A percentile compares a stretch with the other conserved stretches of the same genome.
Conservation (phyloP, 2,888 invertebrate genomes). For the Piscicola geometra region DNA sequence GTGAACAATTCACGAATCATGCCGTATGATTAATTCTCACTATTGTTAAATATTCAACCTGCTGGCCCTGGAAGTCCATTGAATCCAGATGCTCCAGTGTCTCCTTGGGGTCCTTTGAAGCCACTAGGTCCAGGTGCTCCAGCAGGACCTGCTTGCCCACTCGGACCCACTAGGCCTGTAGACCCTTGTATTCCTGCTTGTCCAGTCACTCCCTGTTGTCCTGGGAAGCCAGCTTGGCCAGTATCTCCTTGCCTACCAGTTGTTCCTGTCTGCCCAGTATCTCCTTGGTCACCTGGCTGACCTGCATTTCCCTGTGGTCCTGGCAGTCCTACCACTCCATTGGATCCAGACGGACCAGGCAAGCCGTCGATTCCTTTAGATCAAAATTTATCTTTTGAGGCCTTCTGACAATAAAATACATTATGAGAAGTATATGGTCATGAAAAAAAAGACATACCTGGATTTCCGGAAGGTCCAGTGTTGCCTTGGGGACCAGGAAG, state of each 20-base stretch:
- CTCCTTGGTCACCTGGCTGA: slow-evolving; percentile 31
- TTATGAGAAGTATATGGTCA: no score
- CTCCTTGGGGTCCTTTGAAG: slow-evolving; percentile 33
- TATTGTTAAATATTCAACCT: neutral
- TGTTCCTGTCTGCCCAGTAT: slow-evolving; percentile 32
- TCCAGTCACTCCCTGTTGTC: neutral
- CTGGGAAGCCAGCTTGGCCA: slow-evolving; percentile 36
- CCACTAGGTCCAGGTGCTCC: slow-evolving; percentile 38
- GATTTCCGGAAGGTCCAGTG: slow-evolving; percentile 33
- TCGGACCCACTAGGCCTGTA: neutral
- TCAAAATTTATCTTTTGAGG: neutral
- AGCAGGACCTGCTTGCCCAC: slow-evolving; percentile 31
- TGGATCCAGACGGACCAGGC: slow-evolving; percentile 32
- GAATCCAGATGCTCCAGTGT: slow-evolving; percentile 30
- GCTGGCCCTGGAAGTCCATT: slow-evolving; percentile 30
- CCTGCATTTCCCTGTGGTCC: slow-evolving; percentile 21
- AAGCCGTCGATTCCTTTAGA: slow-evolving; percentile 11
- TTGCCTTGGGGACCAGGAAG: slow-evolving; percentile 33
- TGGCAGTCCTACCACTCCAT: slow-evolving; percentile 24
- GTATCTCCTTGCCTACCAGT: slow-evolving; percentile 36
- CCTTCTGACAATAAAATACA: neutral
- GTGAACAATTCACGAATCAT: no score
- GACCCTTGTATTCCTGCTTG: slow-evolving; percentile 14
- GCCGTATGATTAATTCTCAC: no score
- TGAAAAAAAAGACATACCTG: slow-evolving; percentile 27